Conservation (phyloP, 2,797 vertebrate species). For the Malacoctenus gilli region DNA sequence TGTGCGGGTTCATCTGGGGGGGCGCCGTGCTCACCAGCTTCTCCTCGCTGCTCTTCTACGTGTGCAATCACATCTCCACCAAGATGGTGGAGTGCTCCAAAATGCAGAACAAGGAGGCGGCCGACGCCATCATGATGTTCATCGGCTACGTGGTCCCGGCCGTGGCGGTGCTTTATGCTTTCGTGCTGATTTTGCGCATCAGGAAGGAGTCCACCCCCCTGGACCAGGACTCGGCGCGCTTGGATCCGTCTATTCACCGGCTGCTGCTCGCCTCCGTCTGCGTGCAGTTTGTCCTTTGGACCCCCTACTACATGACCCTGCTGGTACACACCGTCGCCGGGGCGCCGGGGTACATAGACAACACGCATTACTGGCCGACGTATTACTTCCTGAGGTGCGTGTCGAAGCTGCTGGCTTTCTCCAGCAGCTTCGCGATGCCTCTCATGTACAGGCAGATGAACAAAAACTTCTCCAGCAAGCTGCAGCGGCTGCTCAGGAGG, state of each 20-base stretch:
- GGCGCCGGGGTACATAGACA: conserved; percentile 70
- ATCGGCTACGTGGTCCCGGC: conserved; percentile 93
- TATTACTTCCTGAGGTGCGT: conserved; percentile 86
- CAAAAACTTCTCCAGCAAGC: conserved; percentile 91
- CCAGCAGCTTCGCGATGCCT: conserved; percentile 92
- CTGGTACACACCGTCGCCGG: conserved; percentile 88
- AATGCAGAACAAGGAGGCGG: conserved; percentile 95
- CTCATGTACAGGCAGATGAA: conserved; percentile 93
- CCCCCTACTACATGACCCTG: conserved; percentile 92
- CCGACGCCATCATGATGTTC: conserved; percentile 93
- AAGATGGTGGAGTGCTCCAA: conserved; percentile 93
- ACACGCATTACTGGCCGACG: conserved; percentile 70
- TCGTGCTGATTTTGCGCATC: conserved; percentile 88
- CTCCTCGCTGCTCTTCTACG: conserved; percentile 94
- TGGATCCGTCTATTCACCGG: conserved; percentile 92
- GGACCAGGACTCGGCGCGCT: conserved; percentile 88
- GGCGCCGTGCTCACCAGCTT: conserved; percentile 97
- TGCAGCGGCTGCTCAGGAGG: conserved; percentile 87
- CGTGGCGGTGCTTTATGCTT: conserved; percentile 89
- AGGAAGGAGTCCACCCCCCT: conserved; percentile 91
- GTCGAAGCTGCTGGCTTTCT: conserved; percentile 91
- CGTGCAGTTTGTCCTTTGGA: conserved; percentile 93
- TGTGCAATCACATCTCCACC: conserved; percentile 95
- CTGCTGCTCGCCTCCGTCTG: conserved; percentile 92
- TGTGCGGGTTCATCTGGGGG: conserved; percentile 97